phyloP scores from a whole-genome alignment of 2,797 vertebrate genomes.

The Sebastes cheni region DNA sequence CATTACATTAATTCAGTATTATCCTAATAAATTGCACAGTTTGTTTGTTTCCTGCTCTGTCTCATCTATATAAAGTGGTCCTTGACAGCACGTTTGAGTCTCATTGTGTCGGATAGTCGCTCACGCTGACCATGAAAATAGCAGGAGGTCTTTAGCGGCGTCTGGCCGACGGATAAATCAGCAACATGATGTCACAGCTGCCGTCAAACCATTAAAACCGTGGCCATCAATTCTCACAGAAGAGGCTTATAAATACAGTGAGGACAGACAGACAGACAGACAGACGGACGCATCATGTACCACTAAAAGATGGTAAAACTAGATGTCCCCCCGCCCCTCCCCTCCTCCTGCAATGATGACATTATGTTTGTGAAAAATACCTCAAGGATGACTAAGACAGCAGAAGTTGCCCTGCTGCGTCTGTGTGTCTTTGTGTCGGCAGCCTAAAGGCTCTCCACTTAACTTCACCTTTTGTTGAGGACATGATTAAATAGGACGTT shows the following conservation, averaged over 20 bases:
- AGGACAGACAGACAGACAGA: constrained; percentile 37
- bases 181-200: constrained; percentile 69
- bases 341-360: constrained; percentile 28
- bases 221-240: constrained; percentile 50
- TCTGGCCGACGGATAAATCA: constrained; percentile 61
- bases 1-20: not conserved
- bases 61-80: not conserved
- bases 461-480: constrained; percentile 34
- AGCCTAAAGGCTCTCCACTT: not conserved
- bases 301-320: constrained; percentile 57
- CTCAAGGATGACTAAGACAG: constrained; percentile 48
- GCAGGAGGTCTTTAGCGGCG: constrained; percentile 45
- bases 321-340: constrained; percentile 16
- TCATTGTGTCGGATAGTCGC: constrained; percentile 23
- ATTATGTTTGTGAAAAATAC: constrained; percentile 66
- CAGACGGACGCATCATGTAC: constrained; percentile 41
- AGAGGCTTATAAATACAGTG: constrained; percentile 65
- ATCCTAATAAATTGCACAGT: not conserved
- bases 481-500: constrained; percentile 7
- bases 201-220: constrained; percentile 57
- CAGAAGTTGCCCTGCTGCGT: constrained; percentile 13
- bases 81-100: not conserved
- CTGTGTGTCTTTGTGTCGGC: constrained; percentile 20
- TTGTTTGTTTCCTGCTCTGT: not conserved
- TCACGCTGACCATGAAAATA: constrained; percentile 46